Conservation (phyloP, 2,113 vertebrate genomes). For the Oenanthe oenanthe region DNA sequence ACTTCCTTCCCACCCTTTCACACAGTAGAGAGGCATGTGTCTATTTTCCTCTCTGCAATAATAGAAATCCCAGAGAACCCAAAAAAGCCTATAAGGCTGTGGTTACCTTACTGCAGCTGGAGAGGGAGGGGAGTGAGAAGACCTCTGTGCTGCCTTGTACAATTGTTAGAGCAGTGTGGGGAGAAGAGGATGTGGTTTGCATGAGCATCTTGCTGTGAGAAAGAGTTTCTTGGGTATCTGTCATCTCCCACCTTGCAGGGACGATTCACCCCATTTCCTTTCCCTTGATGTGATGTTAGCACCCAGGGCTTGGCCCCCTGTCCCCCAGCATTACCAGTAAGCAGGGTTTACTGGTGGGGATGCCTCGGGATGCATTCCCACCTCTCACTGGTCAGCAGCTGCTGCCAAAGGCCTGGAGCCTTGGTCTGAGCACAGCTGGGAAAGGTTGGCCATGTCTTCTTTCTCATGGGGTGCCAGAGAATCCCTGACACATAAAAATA, state of each 20-base stretch:
- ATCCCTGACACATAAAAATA: not conserved
- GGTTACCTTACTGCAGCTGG: not conserved
- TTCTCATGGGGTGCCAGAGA: not conserved
- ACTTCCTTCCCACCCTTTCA: not conserved
- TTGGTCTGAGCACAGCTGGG: not conserved
- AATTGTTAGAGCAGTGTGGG: fast-evolving
- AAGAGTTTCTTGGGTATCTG: not conserved
- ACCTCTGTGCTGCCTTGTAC: fast-evolving
- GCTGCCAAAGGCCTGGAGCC: not conserved
- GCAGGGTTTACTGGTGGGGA: not conserved
- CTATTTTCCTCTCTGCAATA: not conserved
- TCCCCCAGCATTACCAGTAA: not conserved
- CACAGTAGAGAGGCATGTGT: not conserved
- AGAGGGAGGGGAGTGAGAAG: not conserved
- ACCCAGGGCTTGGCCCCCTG: not conserved
- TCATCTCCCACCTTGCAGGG: not conserved
- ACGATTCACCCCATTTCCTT: fast-evolving
- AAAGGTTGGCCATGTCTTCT: not conserved
- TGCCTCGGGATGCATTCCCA: not conserved
- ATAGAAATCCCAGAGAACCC: not conserved
- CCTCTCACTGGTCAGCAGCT: not conserved
- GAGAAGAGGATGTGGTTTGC: conserved; percentile 67
- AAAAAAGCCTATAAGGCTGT: fast-evolving
- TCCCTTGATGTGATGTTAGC: not conserved
- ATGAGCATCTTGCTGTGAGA: not conserved